A percentile compares a stretch with the other conserved stretches of the same genome.
phyloP scores from a whole-genome alignment of 2,797 vertebrate species.

The Aythya fuligula region DNA sequence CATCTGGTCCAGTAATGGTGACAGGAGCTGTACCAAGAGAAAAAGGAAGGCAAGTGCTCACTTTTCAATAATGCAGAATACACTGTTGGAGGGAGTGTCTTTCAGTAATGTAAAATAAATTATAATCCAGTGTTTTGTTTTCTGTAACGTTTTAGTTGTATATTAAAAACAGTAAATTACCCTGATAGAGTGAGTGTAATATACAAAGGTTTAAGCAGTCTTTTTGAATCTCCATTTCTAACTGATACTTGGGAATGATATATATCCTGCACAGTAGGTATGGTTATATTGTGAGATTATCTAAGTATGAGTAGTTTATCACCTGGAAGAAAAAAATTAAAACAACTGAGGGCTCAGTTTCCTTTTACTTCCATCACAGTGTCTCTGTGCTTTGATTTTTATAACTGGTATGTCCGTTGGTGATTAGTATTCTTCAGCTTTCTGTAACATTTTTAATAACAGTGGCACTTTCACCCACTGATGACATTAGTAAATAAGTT shows the following conservation, averaged over 20 bases:
- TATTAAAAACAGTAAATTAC: constrained; percentile 42
- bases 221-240: constrained; percentile 24
- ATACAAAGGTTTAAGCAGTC: not conserved
- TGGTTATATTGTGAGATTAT: not conserved
- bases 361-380: not conserved
- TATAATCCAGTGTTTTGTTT: not conserved
- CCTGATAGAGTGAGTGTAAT: not conserved
- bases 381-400: not conserved
- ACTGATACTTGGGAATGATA: not conserved
- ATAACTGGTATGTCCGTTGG: not conserved
- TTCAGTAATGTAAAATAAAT: not conserved
- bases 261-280: not conserved
- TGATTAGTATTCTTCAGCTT: constrained; percentile 1
- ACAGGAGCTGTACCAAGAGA: not conserved
- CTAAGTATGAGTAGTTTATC: not conserved
- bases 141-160: not conserved
- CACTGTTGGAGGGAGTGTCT: not conserved
- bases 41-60: not conserved
- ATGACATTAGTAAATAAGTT: not conserved
- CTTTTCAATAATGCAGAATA: not conserved
- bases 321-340: not conserved
- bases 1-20: not conserved
- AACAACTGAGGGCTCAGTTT: not conserved
- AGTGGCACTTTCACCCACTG: rapidly evolving
- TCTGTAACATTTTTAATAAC: not conserved